phyloP scores from a whole-genome alignment of 2,113 vertebrate genomes.

The Sebastes fasciatus region DNA sequence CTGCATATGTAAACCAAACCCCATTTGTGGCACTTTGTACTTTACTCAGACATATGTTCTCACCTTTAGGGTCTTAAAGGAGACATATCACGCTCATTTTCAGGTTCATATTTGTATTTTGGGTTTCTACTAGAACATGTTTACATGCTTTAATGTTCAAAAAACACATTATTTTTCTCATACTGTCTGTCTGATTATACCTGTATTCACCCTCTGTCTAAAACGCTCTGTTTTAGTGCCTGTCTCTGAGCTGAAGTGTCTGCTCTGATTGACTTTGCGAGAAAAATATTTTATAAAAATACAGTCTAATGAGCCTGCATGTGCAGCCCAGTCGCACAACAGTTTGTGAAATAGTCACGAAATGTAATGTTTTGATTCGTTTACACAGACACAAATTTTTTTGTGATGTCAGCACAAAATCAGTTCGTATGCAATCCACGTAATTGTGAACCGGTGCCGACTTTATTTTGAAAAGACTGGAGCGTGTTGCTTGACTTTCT shows the following conservation, averaged over 20 bases:
- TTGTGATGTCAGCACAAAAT: no score
- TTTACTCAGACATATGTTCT: background rate
- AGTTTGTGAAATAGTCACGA: no score
- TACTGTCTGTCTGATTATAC: background rate
- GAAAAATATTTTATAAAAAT: background rate
- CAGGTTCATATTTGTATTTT: background rate
- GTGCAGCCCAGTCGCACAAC: no score
- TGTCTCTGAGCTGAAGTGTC: background rate
- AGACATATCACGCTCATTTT: background rate
- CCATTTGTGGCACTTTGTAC: background rate
- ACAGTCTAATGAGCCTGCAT: no score
- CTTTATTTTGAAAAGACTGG: no score
- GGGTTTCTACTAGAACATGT: background rate
- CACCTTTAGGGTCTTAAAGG: background rate
- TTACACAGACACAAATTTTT: no score
- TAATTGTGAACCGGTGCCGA: no score
- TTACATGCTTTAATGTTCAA: background rate
- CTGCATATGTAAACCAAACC: background rate
- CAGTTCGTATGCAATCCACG: no score
- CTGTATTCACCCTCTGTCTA: background rate
- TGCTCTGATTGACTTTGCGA: background rate
- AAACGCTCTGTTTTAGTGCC: background rate
- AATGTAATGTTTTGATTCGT: no score
- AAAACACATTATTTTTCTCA: background rate
- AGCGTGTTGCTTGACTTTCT: no score